phyloP scores from a whole-genome alignment of 2,888 invertebrate species.

The Lathronympha strigana region DNA sequence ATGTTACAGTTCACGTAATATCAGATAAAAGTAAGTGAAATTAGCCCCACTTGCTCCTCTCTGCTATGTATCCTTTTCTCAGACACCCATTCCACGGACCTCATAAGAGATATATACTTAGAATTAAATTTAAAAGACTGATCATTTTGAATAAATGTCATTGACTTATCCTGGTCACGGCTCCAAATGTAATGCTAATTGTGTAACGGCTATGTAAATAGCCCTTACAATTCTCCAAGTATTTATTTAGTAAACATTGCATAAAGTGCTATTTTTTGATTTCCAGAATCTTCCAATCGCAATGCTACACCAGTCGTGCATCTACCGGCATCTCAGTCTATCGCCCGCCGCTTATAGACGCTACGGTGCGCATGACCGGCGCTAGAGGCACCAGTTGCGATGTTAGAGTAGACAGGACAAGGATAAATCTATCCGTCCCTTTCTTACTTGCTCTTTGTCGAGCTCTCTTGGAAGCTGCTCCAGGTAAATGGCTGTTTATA shows the following conservation, averaged over 20 bases:
- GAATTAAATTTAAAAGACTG: neutral
- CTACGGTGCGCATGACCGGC: constrained; percentile 86
- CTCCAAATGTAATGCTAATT: neutral
- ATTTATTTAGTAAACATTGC: neutral
- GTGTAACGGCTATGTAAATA: too few relatives aligned
- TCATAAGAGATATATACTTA: too few relatives aligned
- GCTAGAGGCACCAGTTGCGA: constrained; percentile 86
- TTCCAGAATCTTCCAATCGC: constrained; percentile 87
- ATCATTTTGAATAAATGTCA: neutral
- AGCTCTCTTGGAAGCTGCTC: constrained; percentile 83
- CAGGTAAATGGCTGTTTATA: neutral
- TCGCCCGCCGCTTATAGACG: constrained; percentile 89
- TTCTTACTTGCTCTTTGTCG: constrained; percentile 86
- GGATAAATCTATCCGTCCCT: constrained; percentile 89
- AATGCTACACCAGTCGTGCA: constrained; percentile 83
- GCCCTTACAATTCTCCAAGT: too few relatives aligned
- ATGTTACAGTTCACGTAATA: too few relatives aligned
- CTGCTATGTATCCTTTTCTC: too few relatives aligned
- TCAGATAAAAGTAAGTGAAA: too few relatives aligned
- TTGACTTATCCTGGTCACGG: neutral
- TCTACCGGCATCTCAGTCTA: constrained; percentile 85
- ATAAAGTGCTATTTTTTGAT: neutral
- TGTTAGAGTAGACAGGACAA: constrained; percentile 88
- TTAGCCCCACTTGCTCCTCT: too few relatives aligned
- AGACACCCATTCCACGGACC: too few relatives aligned